phyloP scores from a whole-genome alignment of 2,113 vertebrate species.

The Elachura formosa region DNA sequence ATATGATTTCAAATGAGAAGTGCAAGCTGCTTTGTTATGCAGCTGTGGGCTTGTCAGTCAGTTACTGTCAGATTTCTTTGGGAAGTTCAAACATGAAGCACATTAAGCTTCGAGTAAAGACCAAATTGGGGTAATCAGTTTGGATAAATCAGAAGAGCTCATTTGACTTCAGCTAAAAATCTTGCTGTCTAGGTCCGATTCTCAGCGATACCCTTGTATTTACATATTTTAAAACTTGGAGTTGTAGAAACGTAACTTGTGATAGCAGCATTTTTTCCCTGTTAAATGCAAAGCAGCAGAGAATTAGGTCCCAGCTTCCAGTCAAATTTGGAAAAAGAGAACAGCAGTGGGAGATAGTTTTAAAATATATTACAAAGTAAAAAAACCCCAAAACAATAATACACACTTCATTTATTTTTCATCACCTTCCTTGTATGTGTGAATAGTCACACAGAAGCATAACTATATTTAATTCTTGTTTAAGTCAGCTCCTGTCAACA shows the following conservation, averaged over 20 bases:
- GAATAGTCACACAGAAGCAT: not conserved
- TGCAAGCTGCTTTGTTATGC: not conserved
- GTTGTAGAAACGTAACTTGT: not conserved
- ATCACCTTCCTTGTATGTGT: not conserved
- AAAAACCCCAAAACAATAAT: not conserved
- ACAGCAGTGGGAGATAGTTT: not conserved
- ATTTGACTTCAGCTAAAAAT: not conserved
- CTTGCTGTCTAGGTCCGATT: not conserved
- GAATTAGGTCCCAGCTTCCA: not conserved
- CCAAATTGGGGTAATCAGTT: not conserved
- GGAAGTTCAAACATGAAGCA: not conserved
- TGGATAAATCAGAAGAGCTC: not conserved
- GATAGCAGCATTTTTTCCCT: not conserved
- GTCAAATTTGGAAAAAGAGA: not conserved
- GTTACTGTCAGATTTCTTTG: not conserved
- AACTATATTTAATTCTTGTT: conserved; percentile 14
- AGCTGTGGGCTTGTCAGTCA: not conserved
- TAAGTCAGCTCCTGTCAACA: conserved; percentile 10
- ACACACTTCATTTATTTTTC: conserved; percentile 22
- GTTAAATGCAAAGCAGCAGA: not conserved
- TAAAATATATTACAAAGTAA: not conserved
- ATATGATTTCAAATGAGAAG: not conserved
- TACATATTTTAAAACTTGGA: not conserved
- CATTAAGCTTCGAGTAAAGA: not conserved
- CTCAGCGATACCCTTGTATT: not conserved